Evolutionary conservation across 2,888 invertebrate genomes (phyloP).

Genomic region (Pollenia amentaria): DNA sequence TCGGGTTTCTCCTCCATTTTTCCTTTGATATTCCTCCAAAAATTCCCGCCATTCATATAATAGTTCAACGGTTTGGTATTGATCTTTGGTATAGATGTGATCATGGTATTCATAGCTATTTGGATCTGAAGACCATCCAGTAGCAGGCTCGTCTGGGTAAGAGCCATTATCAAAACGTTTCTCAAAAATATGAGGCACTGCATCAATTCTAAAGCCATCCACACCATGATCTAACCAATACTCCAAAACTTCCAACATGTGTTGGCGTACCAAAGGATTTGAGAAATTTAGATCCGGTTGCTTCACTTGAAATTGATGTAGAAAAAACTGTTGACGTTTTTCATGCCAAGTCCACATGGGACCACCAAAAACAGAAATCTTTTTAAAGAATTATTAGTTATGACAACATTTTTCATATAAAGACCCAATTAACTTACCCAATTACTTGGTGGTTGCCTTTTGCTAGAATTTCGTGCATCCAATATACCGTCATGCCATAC

Average conservation of each 20-base stretch:
- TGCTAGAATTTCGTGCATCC: conserved; percentile 75
- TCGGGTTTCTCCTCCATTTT: conserved; percentile 79
- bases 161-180: conserved; percentile 78
- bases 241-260: conserved; percentile 87
- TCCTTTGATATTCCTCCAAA: conserved; percentile 84
- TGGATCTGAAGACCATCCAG: conserved; percentile 84
- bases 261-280: conserved; percentile 88
- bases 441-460: conserved; percentile 76
- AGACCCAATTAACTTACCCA: conserved; percentile 77
- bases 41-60: conserved; percentile 86
- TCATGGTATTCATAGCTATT: conserved; percentile 86
- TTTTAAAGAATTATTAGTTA: background rate
- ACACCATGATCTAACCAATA: conserved; percentile 92
- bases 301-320: conserved; percentile 87
- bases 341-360: conserved; percentile 89
- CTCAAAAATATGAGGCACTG: conserved; percentile 87
- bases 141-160: conserved; percentile 85
- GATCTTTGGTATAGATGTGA: conserved; percentile 88
- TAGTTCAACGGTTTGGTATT: conserved; percentile 86
- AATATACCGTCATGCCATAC: conserved; percentile 89
- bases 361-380: conserved; percentile 86
- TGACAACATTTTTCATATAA: no score
- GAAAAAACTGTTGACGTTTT: conserved; percentile 87
- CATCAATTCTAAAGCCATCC: conserved; percentile 91
- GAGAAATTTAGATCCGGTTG: conserved; percentile 93